These are phyloP conservation scores for Acipenser transmontanus DNA, from an alignment of 2,797 vertebrate species.

Conservation along the genomic window DNA sequence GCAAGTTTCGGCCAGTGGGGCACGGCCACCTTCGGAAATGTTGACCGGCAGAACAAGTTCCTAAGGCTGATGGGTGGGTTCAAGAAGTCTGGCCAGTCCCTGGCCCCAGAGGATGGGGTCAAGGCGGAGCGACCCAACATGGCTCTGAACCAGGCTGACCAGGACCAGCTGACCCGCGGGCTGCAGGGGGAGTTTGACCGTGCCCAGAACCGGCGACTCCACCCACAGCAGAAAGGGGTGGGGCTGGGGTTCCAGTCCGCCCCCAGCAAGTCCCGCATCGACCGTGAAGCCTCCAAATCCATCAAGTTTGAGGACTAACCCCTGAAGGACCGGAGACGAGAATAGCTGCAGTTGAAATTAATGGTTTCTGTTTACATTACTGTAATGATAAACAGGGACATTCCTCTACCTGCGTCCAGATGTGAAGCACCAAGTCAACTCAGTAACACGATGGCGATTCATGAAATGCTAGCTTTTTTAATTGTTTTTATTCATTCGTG, in stretches of 20 bases:
- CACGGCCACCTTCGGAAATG: slow-evolving; percentile 69
- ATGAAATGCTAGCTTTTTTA: no score
- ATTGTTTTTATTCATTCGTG: no score
- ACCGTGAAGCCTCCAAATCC: slow-evolving; percentile 61
- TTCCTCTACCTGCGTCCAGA: no score
- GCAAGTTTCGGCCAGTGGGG: slow-evolving; percentile 80
- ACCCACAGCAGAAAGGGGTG: slow-evolving; percentile 54
- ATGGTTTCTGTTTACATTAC: no score
- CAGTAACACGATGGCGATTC: no score
- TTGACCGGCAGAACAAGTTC: slow-evolving; percentile 75
- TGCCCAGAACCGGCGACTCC: slow-evolving; percentile 64
- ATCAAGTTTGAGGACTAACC: slow-evolving; percentile 66
- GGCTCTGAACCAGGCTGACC: slow-evolving; percentile 65
- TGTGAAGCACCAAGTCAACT: no score
- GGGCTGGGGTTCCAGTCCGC: slow-evolving; percentile 73
- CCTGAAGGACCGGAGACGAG: neutral
- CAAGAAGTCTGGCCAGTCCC: slow-evolving; percentile 58
- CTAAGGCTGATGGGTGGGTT: slow-evolving; percentile 86
- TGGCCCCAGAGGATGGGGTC: neutral
- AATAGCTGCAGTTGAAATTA: no score
- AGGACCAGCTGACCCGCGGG: slow-evolving; percentile 63
- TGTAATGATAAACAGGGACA: no score
- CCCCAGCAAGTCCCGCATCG: slow-evolving; percentile 58
- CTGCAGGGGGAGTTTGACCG: slow-evolving; percentile 78
- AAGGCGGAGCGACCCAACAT: slow-evolving; percentile 49